phyloP scores from a whole-genome alignment of 2,113 vertebrate species.

The Gadus chalcogrammus region DNA sequence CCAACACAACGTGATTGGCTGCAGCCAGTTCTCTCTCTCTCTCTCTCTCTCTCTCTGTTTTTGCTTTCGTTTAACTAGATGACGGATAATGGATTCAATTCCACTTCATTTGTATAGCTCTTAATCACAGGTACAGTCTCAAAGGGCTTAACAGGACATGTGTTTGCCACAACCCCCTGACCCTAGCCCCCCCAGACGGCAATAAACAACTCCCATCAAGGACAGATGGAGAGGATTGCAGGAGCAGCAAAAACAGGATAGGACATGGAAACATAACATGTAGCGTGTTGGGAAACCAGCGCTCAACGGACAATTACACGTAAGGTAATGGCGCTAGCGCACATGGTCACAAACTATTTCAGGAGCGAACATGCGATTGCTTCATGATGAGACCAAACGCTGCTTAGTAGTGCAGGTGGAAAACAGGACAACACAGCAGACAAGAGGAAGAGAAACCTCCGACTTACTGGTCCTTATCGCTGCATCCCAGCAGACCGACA shows the following conservation, averaged over 20 bases:
- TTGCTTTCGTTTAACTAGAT: slow-evolving; percentile 8
- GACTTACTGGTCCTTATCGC: slow-evolving; percentile 92
- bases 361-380: slow-evolving; percentile 1
- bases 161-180: too few species aligned
- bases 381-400: background rate
- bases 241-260: background rate
- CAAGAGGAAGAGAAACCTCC: slow-evolving; percentile 12
- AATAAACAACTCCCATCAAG: background rate
- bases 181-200: too few species aligned
- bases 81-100: background rate
- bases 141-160: too few species aligned
- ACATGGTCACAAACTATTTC: background rate
- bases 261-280: background rate
- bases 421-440: background rate
- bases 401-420: too few species aligned
- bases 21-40: background rate
- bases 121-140: too few species aligned
- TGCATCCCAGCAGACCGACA: slow-evolving; percentile 57
- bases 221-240: background rate
- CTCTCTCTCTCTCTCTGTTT: background rate
- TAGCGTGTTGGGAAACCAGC: background rate
- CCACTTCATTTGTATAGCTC: too few species aligned
- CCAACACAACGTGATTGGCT: slow-evolving; percentile 37
- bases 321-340: background rate
- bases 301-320: background rate